These are phyloP conservation scores for Halcyon chelicuti DNA, from an alignment of 2,797 vertebrate species.

Conservation along the genomic window DNA sequence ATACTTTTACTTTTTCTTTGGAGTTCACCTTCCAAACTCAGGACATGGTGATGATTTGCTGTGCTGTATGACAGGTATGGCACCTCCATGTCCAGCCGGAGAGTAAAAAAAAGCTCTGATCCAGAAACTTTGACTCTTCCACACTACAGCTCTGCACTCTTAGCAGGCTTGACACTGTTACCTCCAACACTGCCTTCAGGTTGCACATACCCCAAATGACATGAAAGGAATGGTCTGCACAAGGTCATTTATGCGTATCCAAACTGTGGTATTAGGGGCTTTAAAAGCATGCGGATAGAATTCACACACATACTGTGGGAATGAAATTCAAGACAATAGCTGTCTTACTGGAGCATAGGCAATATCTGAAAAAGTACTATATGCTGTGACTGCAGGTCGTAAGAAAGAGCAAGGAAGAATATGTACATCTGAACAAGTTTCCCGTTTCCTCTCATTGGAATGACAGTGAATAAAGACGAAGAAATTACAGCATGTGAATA, in stretches of 20 bases:
- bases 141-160: neutral
- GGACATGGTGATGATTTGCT: neutral
- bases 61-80: neutral
- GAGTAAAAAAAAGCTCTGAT: neutral
- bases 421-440: neutral
- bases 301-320: neutral
- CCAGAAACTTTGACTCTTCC: neutral
- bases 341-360: neutral
- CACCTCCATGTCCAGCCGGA: neutral
- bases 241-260: neutral
- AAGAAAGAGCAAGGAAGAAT: conserved; percentile 2
- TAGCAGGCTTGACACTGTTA: neutral
- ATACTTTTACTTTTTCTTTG: neutral
- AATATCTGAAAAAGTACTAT: neutral
- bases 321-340: neutral
- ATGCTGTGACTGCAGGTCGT: neutral
- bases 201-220: rapidly evolving
- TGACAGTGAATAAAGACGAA: conserved; percentile 46
- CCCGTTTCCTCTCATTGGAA: conserved; percentile 21
- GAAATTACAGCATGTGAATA: conserved; percentile 63
- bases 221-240: rapidly evolving
- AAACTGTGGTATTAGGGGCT: rapidly evolving
- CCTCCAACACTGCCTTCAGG: neutral
- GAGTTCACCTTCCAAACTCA: neutral
- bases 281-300: neutral